Conservation (phyloP, 2,888 invertebrate species). For the Drosophila silvestris region DNA sequence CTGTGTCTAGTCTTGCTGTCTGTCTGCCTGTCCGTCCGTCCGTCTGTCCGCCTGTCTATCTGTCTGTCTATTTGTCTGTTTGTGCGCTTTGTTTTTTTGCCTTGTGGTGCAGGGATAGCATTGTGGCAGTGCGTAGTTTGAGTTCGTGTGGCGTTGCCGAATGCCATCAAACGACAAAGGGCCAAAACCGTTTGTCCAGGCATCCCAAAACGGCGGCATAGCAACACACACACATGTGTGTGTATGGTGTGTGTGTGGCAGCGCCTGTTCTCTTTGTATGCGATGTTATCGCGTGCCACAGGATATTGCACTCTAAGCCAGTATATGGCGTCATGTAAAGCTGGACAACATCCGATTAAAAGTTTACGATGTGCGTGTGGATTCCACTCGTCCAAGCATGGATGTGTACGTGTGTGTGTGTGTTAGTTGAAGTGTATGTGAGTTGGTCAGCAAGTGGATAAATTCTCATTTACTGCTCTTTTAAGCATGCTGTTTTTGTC, state of each 20-base stretch:
- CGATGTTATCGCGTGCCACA: constrained; percentile 80
- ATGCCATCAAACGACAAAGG: constrained; percentile 73
- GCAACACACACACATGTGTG: constrained; percentile 43
- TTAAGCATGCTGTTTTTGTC: constrained; percentile 79
- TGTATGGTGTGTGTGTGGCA: constrained; percentile 13
- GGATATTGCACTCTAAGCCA: constrained; percentile 82
- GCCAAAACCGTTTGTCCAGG: constrained; percentile 62
- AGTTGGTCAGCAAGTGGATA: constrained; percentile 78
- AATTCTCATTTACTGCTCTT: constrained; percentile 82
- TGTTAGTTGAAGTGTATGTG: constrained; percentile 25
- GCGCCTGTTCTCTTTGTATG: constrained; percentile 40
- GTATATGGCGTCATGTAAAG: constrained; percentile 81
- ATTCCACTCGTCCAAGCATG: constrained; percentile 40
- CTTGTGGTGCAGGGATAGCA: constrained; percentile 37
- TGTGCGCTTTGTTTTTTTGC: constrained; percentile 54
- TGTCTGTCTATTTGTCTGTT: constrained; percentile 15
- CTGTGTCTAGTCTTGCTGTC: constrained; percentile 37
- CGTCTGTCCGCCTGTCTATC: neutral
- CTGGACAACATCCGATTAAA: constrained; percentile 81
- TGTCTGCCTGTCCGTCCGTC: constrained; percentile 8
- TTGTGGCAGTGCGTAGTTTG: constrained; percentile 40
- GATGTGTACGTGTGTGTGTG: constrained; percentile 13
- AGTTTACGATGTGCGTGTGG: constrained; percentile 80
- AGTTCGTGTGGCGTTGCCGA: constrained; percentile 51
- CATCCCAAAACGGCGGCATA: constrained; percentile 59